These are phyloP conservation scores for Aldrovandia affinis DNA, from an alignment of 2,797 vertebrate species.

Conservation along the genomic window DNA sequence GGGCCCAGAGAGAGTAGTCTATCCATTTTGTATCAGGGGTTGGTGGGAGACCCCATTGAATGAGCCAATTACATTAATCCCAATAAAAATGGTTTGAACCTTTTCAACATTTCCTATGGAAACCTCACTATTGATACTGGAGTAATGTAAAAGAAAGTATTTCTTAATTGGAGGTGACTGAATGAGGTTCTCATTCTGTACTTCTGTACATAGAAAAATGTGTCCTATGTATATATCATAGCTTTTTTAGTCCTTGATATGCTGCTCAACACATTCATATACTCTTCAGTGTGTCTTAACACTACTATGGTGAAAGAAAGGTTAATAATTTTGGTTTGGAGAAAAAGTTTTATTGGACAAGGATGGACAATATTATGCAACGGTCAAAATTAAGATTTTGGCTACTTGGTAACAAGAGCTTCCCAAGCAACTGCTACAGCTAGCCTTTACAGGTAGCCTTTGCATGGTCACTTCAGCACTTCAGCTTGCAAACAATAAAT, in stretches of 20 bases:
- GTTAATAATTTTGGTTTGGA: not conserved
- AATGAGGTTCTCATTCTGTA: no score
- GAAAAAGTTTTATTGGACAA: not conserved
- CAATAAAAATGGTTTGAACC: not conserved
- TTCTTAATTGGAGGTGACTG: slow-evolving; percentile 3
- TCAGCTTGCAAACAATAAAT: no score
- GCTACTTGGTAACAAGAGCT: not conserved
- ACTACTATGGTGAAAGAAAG: not conserved
- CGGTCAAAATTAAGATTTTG: not conserved
- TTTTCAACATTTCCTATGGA: slow-evolving; percentile 17
- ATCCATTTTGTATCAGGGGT: not conserved
- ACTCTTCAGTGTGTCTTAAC: no score
- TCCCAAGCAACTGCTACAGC: not conserved
- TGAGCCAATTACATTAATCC: not conserved
- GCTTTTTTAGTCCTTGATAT: no score
- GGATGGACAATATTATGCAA: not conserved
- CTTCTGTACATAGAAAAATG: no score
- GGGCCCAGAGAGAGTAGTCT: no score
- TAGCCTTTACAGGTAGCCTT: not conserved
- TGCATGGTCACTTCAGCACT: no score
- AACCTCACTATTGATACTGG: not conserved
- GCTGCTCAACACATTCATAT: no score
- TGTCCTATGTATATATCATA: no score
- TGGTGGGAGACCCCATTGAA: not conserved
- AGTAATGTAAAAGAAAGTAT: not conserved